Percentiles rank a stretch among this genome's conserved stretches.
These are phyloP conservation scores for Pyrocephalus nanus DNA, from an alignment of 2,797 vertebrate genomes.

Conservation along the genomic window DNA sequence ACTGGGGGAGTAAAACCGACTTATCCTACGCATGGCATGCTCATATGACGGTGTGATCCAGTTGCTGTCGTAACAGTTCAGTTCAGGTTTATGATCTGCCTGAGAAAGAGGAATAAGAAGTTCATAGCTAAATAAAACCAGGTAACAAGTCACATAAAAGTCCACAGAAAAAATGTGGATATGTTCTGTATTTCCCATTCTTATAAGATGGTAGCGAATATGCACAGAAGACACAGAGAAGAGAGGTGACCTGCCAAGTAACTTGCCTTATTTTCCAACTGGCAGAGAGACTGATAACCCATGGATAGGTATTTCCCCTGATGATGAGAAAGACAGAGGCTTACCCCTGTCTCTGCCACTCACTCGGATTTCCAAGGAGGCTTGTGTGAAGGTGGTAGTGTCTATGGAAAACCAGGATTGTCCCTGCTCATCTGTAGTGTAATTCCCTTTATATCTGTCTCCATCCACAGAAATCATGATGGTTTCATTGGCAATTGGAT, in stretches of 20 bases:
- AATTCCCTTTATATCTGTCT: slow-evolving; percentile 13
- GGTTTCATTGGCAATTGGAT: slow-evolving; percentile 61
- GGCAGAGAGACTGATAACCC: background rate
- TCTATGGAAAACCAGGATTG: slow-evolving; percentile 67
- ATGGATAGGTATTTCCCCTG: background rate
- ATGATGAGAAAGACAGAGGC: background rate
- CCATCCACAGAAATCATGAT: slow-evolving; percentile 30
- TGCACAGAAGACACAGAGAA: background rate
- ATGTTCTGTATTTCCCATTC: background rate
- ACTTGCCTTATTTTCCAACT: background rate
- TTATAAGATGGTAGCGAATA: background rate
- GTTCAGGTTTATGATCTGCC: slow-evolving; percentile 56
- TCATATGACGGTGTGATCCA: slow-evolving; percentile 54
- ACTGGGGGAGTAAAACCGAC: slow-evolving; percentile 64
- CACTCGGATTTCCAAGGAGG: slow-evolving; percentile 62
- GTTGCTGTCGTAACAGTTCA: slow-evolving; percentile 34
- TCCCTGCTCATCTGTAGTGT: slow-evolving; percentile 70
- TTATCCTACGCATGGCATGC: background rate
- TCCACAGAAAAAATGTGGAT: background rate
- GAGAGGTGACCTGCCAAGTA: background rate
- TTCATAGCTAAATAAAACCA: background rate
- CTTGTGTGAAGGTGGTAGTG: slow-evolving; percentile 16
- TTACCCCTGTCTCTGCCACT: slow-evolving; percentile 34
- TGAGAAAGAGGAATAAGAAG: slow-evolving; percentile 18
- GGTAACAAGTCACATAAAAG: background rate